These are phyloP conservation scores for Cheilosia impressa DNA, from an alignment of 2,888 invertebrate species.

Conservation along the genomic window DNA sequence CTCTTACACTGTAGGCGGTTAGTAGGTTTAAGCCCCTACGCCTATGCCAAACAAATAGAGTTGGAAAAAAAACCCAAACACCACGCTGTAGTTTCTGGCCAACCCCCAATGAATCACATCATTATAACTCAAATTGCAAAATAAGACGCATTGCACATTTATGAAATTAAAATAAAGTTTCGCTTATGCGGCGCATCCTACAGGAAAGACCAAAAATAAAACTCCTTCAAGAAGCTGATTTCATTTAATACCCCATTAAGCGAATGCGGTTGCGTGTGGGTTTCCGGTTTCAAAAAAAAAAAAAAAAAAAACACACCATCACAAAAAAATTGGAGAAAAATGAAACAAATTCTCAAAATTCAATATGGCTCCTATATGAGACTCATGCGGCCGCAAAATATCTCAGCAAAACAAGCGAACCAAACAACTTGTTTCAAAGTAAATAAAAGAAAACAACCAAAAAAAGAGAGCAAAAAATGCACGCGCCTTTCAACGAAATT, in stretches of 20 bases:
- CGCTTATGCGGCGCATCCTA: conserved; percentile 4
- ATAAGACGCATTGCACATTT: conserved; percentile 58
- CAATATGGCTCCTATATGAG: conserved; percentile 70
- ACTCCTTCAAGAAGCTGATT: conserved; percentile 70
- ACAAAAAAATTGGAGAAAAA: conserved; percentile 4
- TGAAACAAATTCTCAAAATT: conserved; percentile 29
- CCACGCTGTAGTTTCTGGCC: not conserved
- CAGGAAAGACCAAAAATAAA: conserved; percentile 20
- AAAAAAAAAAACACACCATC: conserved; percentile 19
- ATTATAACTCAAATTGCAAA: conserved; percentile 44
- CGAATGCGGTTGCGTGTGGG: conserved; percentile 74
- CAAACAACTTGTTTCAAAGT: conserved; percentile 71
- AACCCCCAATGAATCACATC: conserved; percentile 33
- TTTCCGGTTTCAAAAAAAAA: conserved; percentile 70
- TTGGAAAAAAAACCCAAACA: no score
- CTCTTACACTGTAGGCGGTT: no score
- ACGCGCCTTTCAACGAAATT: conserved; percentile 61
- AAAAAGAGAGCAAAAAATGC: conserved; percentile 4
- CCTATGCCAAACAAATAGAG: no score
- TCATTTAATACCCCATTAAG: conserved; percentile 75
- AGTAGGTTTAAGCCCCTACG: no score
- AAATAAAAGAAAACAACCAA: conserved; percentile 46
- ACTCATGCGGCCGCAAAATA: conserved; percentile 40
- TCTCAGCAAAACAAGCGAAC: conserved; percentile 6
- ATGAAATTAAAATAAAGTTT: conserved; percentile 65